Evolutionary conservation across 1,140 invertebrate genomes (phyloP), one percentile per base, ranked within the genome.

Genomic region (Cardiocondyla obscurior): DNA sequence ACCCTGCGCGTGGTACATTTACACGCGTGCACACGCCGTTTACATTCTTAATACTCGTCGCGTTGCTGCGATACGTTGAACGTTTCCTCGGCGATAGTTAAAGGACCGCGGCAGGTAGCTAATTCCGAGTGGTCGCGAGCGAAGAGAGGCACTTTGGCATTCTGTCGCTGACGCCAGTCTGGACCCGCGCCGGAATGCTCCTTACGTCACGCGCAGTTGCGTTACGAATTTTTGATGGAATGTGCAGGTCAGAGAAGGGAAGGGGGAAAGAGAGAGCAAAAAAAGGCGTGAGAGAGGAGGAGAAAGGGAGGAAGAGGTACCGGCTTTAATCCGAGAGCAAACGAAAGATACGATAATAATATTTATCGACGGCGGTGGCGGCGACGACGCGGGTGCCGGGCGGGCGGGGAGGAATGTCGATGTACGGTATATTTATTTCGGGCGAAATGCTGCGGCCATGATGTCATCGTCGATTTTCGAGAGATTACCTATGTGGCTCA

Each of bases 401-500:
- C 39, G 42, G 49, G 39, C 39, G 53, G 82, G 51, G 74, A 46
- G 64, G 85, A 82, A 85, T 86, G 85, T 85, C 85, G 83, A 86
- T 86, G 85, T 86, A 86, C 77, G 83, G 83, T 87, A 87, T 87
- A 87, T 87, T 87, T 88, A 88, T 86, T 86, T 88, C 65, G 85
- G 84, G 74, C 86, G 82, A 33, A 86, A 86, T 86, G 67, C 69
- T 70, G 44, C 42, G 57, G 25, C 42, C 76, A 36, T 88, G 85
- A 88, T 88, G 76, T 88, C 86, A 88, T 88, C 86, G 85, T 82
- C 82, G 85, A 87, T 85, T 87, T 85, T 85, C 84, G 53, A 79
- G 81, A 83, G 73, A 83, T 87, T 87, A 65, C 72, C 84, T 67
- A 44, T 51, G 84, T 19, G 51, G 33, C 83, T 14, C 36, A 28